Base-by-base conservation (phyloP, 2,888 invertebrate genomes). In the Hydraecia micacea region DNA sequence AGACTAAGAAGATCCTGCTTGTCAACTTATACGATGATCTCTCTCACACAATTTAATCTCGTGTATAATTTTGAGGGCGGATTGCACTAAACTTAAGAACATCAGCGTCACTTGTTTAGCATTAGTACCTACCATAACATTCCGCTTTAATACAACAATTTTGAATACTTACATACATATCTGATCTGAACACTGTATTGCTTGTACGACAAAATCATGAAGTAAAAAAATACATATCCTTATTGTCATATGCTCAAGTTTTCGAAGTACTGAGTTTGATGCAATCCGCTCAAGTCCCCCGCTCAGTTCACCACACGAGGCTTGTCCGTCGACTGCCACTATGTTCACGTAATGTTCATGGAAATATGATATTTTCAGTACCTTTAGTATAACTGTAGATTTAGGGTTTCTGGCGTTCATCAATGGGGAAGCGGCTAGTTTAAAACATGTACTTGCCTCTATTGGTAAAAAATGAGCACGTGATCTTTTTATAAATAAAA, bases 1-100 rank as follows among this genome's bases (percentile, higher is more conserved):
- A 78, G 91, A 91, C 75, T 90, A 91, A 86, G 87, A 86, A 81
- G 79, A 87, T 65, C 49, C 73, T 52, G 72, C 77, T 70, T 75
- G 71, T 79, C 75, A 81, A 76, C 73, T 65, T 82, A 62, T 83
- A 85, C 73, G 74, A 85, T 86, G 88, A 89, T 86, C 89, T 89
- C 87, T 86, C 81, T 82, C 69, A 75, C 73, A 69, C 77, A 81
- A 71, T 80, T 73, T 81, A 82, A 72, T 71, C 81, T 88, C 74
- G 73, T 85, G 82, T 79, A 80, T 84, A 77, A 65, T 83, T 80
- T 82, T 80, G 71, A 87, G 74, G 66, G 78, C 71, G 83, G 81
- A 72, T 88, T 87, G 87, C 83, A 82, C 36, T 71, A 68, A 83
- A 76, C 76, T 84, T 75, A 65, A 74, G 69, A 63, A 70, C 52